Evolutionary conservation across 2,113 vertebrate genomes (phyloP).

Genomic region (Morone saxatilis): DNA sequence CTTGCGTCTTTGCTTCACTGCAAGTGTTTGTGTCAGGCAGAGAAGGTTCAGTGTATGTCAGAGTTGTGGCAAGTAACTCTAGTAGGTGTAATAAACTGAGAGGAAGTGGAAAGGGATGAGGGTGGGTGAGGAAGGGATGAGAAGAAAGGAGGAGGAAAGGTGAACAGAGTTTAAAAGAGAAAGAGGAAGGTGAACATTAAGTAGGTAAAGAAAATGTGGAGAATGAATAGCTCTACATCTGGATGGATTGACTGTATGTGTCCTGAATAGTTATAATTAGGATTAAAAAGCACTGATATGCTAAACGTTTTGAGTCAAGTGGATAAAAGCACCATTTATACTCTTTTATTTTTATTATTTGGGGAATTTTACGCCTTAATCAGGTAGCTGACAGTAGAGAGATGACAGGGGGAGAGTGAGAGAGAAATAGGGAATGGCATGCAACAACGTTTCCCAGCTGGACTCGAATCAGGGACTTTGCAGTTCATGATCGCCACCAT

Average conservation of each 20-base stretch:
- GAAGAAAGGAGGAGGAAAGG: background rate
- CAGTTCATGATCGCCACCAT: background rate
- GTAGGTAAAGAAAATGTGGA: background rate
- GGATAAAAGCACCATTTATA: background rate
- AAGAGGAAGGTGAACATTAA: background rate
- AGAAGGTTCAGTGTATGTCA: conserved; percentile 54
- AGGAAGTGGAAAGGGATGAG: conserved; percentile 18
- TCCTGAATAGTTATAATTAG: background rate
- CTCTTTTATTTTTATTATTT: background rate
- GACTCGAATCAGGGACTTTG: background rate
- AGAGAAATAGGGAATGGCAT: no score
- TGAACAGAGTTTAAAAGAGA: background rate
- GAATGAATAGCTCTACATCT: background rate
- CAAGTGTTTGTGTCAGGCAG: conserved; percentile 45
- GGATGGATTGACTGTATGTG: background rate
- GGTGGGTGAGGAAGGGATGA: background rate
- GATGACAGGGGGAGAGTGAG: background rate
- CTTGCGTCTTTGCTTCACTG: conserved; percentile 54
- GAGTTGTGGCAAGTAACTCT: conserved; percentile 38
- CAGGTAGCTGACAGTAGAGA: background rate
- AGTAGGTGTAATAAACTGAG: conserved; percentile 48
- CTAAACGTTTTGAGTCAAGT: background rate
- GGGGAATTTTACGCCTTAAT: background rate
- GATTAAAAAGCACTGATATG: background rate
- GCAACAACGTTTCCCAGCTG: background rate